Percentiles rank a stretch among this genome's conserved stretches.
Evolutionary conservation across 2,888 invertebrate species (phyloP).

Genomic region (Agriopis aurantiaria): DNA sequence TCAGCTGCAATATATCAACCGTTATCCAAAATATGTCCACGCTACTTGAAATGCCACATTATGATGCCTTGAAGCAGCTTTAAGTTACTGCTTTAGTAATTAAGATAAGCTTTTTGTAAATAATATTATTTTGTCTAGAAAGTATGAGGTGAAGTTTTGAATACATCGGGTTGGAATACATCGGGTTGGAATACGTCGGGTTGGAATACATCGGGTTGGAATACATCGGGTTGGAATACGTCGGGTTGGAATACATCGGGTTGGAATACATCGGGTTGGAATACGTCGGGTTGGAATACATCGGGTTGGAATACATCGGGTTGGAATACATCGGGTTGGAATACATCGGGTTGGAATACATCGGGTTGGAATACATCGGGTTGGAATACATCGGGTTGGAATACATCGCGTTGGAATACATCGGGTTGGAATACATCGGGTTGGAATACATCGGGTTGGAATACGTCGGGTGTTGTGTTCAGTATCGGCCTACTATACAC

Average conservation of each 20-base stretch:
- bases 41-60: constrained; percentile 41
- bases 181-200: background rate
- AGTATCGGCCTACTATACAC: no score
- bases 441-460: background rate
- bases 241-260: no score
- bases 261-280: background rate
- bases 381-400: background rate
- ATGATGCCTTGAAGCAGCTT: constrained; percentile 33
- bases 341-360: no score
- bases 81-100: constrained; percentile 2
- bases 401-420: no score
- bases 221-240: background rate
- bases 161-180: background rate
- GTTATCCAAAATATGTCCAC: constrained; percentile 56
- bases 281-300: no score
- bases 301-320: background rate
- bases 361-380: background rate
- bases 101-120: background rate
- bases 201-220: background rate
- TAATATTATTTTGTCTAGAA: background rate
- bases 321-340: background rate
- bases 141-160: background rate
- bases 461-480: background rate
- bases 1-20: constrained; percentile 55
- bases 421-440: background rate